Base-by-base conservation (phyloP, 2,888 invertebrate genomes). In the Tineola bisselliella region DNA sequence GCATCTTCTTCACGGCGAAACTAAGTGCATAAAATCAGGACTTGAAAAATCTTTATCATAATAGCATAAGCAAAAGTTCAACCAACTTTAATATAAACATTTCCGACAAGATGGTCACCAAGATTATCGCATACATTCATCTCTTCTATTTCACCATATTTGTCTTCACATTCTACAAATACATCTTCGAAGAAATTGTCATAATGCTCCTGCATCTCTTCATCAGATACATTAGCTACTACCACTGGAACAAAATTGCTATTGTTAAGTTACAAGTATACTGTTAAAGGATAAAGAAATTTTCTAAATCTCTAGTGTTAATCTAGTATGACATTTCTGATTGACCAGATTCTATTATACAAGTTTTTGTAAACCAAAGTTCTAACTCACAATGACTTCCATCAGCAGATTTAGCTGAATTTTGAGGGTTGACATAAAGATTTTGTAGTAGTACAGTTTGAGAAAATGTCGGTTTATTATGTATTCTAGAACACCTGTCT, bases 81-180 rank as follows among this genome's bases (percentile, higher is more conserved):
- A 66, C 73, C 77, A 79, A 95, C 95, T 90, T 99, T 99, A 65
- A 99, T 97, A 80, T 99, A 99, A 61, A 99, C 99, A 89, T 99
- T 99, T 62, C 99, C 99, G 44, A 99, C 98, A 66, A 99, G 89
- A 77, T 99, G 99, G 78, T 99, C 98, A 2, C 98, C 98, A 63
- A 99, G 91, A 82, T 99, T 99, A 83, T 99, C 99, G 84, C 99
- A 99, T 1, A 99, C 98, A 87, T 99, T 99, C 98, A 99, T 99
- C 84, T 99, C 99, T 81, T 99, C 99, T 71, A 99, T 99, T 86
- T 99, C 98, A 0, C 99, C 99, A 84, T 99, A 99, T 88, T 98
- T 98, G 74, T 98, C 97, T 81, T 99, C 98, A 74, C 98, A 95
- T 80, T 99, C 99, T 0, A 97, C 96, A 88, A 99, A 99, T 1